These are phyloP conservation scores for Fabriciana adippe DNA, from an alignment of 2,888 invertebrate genomes.

Conservation along the genomic window DNA sequence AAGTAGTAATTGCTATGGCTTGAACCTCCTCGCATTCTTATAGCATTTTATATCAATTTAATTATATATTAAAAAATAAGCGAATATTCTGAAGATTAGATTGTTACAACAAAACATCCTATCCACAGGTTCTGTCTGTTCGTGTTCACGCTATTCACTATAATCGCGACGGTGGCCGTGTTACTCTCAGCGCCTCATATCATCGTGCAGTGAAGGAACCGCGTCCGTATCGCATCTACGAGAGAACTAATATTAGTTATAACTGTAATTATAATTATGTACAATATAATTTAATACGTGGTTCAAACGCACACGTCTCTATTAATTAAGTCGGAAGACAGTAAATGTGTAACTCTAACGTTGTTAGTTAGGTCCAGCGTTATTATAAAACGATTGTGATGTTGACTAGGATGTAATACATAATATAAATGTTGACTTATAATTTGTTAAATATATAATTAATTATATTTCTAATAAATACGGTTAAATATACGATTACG, in stretches of 20 bases:
- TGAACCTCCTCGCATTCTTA: too few relatives aligned
- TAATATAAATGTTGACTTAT: constrained; percentile 68
- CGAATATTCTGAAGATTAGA: too few relatives aligned
- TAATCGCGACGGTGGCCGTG: constrained; percentile 95
- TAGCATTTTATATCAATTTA: too few relatives aligned
- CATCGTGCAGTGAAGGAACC: constrained; percentile 89
- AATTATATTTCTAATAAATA: constrained; percentile 58
- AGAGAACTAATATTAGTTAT: constrained; percentile 74
- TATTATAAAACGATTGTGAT: constrained; percentile 76
- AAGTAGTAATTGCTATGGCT: too few relatives aligned
- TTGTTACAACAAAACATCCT: constrained; percentile 38
- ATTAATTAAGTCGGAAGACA: constrained; percentile 67
- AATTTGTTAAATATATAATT: constrained; percentile 69
- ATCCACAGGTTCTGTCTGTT: constrained; percentile 92
- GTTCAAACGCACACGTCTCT: constrained; percentile 78
- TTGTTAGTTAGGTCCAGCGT: constrained; percentile 67
- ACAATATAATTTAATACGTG: constrained; percentile 57
- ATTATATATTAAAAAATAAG: too few relatives aligned
- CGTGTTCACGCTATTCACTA: constrained; percentile 96
- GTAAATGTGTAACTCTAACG: constrained; percentile 60
- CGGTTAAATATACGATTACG: constrained; percentile 43
- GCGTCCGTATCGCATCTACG: constrained; percentile 48
- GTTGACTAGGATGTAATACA: constrained; percentile 73
- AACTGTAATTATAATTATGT: constrained; percentile 55
- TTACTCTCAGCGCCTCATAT: constrained; percentile 96